Conservation (phyloP, 2,113 vertebrate species). For the Pedetes capensis region DNA sequence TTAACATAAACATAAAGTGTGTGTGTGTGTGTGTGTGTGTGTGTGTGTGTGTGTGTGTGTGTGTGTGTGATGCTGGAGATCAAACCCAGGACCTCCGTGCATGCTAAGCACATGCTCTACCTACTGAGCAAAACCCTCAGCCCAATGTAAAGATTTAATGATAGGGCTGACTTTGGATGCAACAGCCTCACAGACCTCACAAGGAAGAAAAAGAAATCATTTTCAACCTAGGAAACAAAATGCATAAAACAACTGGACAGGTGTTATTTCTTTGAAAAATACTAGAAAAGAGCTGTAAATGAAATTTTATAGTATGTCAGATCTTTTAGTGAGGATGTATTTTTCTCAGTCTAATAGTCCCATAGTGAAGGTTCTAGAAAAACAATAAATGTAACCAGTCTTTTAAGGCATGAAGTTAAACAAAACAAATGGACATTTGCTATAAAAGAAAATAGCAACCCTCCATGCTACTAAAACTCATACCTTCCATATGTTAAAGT, state of each 20-base stretch:
- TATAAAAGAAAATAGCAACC: neutral
- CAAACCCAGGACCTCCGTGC: too few relatives aligned
- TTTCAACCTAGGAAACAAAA: conserved; percentile 72
- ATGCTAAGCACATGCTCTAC: too few relatives aligned
- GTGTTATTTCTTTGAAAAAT: conserved; percentile 54
- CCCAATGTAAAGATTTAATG: conserved; percentile 70
- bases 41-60: too few relatives aligned
- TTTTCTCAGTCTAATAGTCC: neutral
- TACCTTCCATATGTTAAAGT: neutral
- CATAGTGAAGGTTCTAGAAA: neutral
- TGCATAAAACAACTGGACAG: conserved; percentile 65
- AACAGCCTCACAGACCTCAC: conserved; percentile 54
- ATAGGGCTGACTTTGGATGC: conserved; percentile 63
- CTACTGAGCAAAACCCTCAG: too few relatives aligned
- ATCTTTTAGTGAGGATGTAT: neutral
- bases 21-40: too few relatives aligned
- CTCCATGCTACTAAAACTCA: neutral
- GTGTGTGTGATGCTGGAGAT: too few relatives aligned
- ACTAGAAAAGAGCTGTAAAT: neutral
- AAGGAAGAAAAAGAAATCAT: conserved; percentile 66
- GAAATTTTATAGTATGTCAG: conserved; percentile 35
- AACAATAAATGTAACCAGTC: neutral
- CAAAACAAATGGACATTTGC: conserved; percentile 7
- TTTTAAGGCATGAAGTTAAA: neutral
- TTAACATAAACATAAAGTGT: too few relatives aligned